Conservation (phyloP, 2,888 invertebrate genomes). For the Sepiola atlantica region DNA sequence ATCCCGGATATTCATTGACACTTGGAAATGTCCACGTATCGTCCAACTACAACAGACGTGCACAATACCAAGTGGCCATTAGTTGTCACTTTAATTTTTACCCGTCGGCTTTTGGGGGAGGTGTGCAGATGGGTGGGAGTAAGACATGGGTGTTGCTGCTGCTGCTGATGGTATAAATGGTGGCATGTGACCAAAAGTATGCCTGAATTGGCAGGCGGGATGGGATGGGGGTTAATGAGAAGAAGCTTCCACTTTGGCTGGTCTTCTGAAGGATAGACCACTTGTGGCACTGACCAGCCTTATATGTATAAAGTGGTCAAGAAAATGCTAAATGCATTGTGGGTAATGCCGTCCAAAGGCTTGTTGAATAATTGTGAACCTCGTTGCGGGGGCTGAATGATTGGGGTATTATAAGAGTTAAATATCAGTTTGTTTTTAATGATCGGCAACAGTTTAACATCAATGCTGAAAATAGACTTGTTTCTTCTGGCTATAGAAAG, state of each 20-base stretch:
- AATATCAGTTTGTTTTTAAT: not conserved
- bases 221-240: not conserved
- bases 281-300: not conserved
- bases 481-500: not conserved
- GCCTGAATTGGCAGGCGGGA: not conserved
- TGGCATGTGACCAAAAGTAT: not conserved
- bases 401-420: not conserved
- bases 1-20: not conserved
- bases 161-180: not conserved
- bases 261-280: not conserved
- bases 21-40: not conserved
- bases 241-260: not conserved
- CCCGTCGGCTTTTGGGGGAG: not conserved
- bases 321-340: conserved; percentile 36
- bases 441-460: not conserved
- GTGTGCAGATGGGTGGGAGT: not conserved
- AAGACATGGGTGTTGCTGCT: not conserved
- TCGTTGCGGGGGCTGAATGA: no score
- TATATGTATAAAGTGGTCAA: not conserved
- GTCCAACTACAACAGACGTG: not conserved
- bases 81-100: not conserved
- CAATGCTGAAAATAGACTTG: not conserved
- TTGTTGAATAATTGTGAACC: not conserved
- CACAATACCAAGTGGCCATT: not conserved
- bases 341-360: not conserved